Evolutionary conservation across 2,888 invertebrate genomes (phyloP), one percentile per base, ranked within the genome.

Genomic region (Rhagophthalmus giganteus): DNA sequence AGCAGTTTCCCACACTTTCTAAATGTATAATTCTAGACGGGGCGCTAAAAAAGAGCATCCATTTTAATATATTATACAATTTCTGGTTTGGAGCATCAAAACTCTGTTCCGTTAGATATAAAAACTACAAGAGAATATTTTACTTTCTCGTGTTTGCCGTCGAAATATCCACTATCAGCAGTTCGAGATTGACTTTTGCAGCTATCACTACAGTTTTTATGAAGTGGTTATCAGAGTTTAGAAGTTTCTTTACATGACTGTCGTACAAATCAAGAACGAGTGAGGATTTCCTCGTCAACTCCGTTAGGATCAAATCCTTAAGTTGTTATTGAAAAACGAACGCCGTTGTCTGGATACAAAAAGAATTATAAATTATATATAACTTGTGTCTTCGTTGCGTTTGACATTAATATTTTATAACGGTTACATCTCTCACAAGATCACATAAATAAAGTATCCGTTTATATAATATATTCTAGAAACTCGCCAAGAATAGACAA

Each of bases 371-470:
- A 52, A 52, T 52, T 52, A 52, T 46, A 46, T 40, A 46, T 46
- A 34, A 45, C 52, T 51, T 25, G 39, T 45, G 35, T 45, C 44
- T 34, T 20, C 39, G 46, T 30, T 39, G 33, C 41, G 14, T 39
- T 40, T 35, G 45, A 46, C 52, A 52, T 52, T 46, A 52, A 52
- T 46, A 52, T 52, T 52, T 46, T 52, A 52, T 41, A 46, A 40
- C 44, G 40, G 46, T 52, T 52, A 34, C 46, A 31, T 40, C 30
- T 39, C 37, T 44, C 39, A 46, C 40, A 52, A 52, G 30, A 40
- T 40, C 52, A 37, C 34, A 46, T 46, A 52, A 52, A 40, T 52
- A 40, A 52, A 35, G 37, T 52, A 46, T 46, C 46, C 32, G 31
- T 28, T 48, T 28, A 34, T 31, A 38, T 38, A 14, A 26, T 26